phyloP scores from a whole-genome alignment of 23 tunicate species.

The Oikopleura vanhoeffeni region DNA sequence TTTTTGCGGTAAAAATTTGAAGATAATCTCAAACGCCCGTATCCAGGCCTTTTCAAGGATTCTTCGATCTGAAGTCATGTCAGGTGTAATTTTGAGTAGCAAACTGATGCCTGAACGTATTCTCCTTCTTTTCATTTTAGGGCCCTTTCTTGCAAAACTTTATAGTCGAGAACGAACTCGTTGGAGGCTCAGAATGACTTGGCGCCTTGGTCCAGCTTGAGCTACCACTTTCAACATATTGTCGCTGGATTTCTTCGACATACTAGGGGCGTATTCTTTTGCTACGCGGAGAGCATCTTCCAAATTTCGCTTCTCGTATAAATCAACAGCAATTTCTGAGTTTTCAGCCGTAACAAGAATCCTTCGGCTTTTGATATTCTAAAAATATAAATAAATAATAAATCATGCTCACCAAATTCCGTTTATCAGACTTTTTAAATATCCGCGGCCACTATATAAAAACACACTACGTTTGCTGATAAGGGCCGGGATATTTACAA shows the following conservation, averaged over 20 bases:
- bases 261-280: slow-evolving; percentile 37
- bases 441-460: no score
- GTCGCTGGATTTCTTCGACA: slow-evolving; percentile 35
- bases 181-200: no score
- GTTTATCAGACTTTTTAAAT: no score
- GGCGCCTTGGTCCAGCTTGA: background rate
- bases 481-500: no score
- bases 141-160: slow-evolving; percentile 40
- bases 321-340: slow-evolving; percentile 53
- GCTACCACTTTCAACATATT: slow-evolving; percentile 23
- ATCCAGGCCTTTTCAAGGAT: slow-evolving; percentile 64
- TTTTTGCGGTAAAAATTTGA: slow-evolving; percentile 47
- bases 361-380: no score
- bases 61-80: slow-evolving; percentile 49
- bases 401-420: no score
- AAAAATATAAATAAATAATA: no score
- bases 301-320: slow-evolving; percentile 52
- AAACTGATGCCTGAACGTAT: slow-evolving; percentile 69
- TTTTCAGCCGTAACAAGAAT: slow-evolving; percentile 61
- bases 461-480: no score
- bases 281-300: slow-evolving; percentile 54
- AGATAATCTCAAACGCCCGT: slow-evolving; percentile 50
- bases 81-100: slow-evolving; percentile 46
- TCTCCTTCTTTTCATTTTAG: slow-evolving; percentile 43
- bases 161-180: slow-evolving; percentile 20